Base-by-base conservation (phyloP, 2,113 vertebrate species). In the Embiotoca jacksoni region DNA sequence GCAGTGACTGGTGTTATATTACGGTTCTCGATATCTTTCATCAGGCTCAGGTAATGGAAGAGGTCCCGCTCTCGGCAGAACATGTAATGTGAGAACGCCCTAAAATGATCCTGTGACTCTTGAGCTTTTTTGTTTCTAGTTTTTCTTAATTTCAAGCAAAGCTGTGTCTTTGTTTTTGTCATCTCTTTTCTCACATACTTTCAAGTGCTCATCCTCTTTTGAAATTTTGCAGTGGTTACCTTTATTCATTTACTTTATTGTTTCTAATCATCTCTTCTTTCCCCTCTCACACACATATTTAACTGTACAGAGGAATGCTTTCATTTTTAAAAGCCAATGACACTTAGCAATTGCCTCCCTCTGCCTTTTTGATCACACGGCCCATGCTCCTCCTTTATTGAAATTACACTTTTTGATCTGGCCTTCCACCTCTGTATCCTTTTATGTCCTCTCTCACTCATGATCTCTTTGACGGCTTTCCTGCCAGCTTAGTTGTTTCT, bases 361-460 rank as follows among this genome's bases (percentile, higher is more conserved):
- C 61, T 75, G 46, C 30, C n/a, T 62, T 73, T 82, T 53, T 81
- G 61, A 60, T 46, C 37, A 33, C 35, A 13, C 33, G 46, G 54
- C 57, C 63, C 36, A 4, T 57, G 33, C 37, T 33, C 61, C 49
- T 83, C 44, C 41, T 58, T 78, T 73, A 74, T 82, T 75, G 69
- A 58, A 23, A 47, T 69, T 64, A 82, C 76, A 54, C 52, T 72
- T 72, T 88, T 65, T 80, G 65, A 80, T 81, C 64, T 61, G 60
- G 10, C 60, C 37, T 39, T 56, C 15, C 59, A 71, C 46, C 31
- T 37, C 53, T 67, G 35, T 75, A 82, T 66, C 76, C 70, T 73
- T 74, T 77, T 52, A 78, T 82, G 59, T 60, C 58, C 57, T 83
- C 54, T 82, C 71, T 33, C 53, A 75, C 72, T 84, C 84, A 85